A percentile compares a stretch with the other conserved stretches of the same genome.
Evolutionary conservation across 1,140 invertebrate genomes (phyloP).

Genomic region (Sinonovacula constricta): DNA sequence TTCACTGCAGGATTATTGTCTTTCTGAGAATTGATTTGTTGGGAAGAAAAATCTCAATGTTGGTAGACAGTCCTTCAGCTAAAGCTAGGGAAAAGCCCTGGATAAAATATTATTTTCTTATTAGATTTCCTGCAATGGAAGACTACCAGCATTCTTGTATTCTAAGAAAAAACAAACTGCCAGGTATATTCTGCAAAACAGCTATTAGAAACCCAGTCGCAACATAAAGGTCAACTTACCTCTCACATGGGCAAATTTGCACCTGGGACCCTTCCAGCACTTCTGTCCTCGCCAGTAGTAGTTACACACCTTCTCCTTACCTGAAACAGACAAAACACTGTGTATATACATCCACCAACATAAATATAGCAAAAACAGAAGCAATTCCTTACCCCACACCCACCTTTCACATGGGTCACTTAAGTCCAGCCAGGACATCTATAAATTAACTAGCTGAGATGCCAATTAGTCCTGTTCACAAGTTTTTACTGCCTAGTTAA

Average conservation of each 20-base stretch:
- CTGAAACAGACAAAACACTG: not conserved
- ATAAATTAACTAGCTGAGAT: not conserved
- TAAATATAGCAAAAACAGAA: not conserved
- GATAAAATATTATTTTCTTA: too few species aligned
- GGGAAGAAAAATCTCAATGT: not conserved
- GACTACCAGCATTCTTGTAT: too few species aligned
- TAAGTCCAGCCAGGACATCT: not conserved
- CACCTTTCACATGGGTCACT: not conserved
- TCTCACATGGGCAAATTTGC: slow-evolving; percentile 26
- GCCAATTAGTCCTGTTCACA: not conserved
- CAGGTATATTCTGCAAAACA: not conserved
- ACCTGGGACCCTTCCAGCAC: slow-evolving; percentile 21
- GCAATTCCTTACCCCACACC: not conserved
- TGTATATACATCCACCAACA: not conserved
- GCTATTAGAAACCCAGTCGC: not conserved
- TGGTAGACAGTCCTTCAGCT: not conserved
- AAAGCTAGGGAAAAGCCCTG: not conserved
- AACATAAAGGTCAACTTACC: not conserved
- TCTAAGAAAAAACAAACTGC: too few species aligned
- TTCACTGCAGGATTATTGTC: too few species aligned
- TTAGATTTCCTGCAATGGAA: too few species aligned
- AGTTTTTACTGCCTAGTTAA: not conserved
- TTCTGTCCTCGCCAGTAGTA: slow-evolving; percentile 20
- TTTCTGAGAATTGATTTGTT: too few species aligned
- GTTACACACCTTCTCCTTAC: slow-evolving; percentile 16